Conservation (phyloP, 2,888 invertebrate species). For the Rotaria socialis region DNA sequence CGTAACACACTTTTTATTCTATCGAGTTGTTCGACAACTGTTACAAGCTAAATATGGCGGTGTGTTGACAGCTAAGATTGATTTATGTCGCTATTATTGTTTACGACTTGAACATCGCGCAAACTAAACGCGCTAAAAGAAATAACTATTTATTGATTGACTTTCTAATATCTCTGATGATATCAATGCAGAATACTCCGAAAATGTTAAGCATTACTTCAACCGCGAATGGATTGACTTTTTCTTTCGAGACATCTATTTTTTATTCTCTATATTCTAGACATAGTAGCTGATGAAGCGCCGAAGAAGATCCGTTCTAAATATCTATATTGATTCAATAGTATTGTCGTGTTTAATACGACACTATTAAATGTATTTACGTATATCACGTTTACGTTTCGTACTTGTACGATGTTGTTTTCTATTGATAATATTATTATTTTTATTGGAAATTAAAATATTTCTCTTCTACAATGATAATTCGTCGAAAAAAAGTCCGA, state of each 20-base stretch:
- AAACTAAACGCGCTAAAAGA: not conserved
- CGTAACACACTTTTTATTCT: not conserved
- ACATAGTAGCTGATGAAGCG: not conserved
- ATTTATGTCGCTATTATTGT: not conserved
- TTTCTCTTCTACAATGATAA: not conserved
- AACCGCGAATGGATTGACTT: no score
- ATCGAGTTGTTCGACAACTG: not conserved
- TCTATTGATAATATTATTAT: not conserved
- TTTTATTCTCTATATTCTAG: not conserved
- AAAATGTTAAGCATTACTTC: no score
- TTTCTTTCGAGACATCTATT: no score
- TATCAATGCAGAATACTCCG: no score
- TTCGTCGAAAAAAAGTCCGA: not conserved
- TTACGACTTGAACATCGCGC: not conserved
- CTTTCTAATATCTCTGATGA: not conserved
- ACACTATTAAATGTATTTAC: not conserved
- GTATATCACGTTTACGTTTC: constrained; percentile 4
- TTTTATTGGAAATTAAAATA: not conserved
- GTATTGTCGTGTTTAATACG: not conserved
- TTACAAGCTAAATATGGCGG: not conserved
- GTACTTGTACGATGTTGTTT: not conserved
- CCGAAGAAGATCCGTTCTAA: not conserved
- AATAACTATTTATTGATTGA: not conserved
- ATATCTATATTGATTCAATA: not conserved
- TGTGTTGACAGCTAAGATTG: not conserved